A percentile compares a stretch with the other conserved stretches of the same genome.
These are phyloP conservation scores for Hemistola chrysoprasaria DNA, from an alignment of 2,888 invertebrate species.

Conservation along the genomic window DNA sequence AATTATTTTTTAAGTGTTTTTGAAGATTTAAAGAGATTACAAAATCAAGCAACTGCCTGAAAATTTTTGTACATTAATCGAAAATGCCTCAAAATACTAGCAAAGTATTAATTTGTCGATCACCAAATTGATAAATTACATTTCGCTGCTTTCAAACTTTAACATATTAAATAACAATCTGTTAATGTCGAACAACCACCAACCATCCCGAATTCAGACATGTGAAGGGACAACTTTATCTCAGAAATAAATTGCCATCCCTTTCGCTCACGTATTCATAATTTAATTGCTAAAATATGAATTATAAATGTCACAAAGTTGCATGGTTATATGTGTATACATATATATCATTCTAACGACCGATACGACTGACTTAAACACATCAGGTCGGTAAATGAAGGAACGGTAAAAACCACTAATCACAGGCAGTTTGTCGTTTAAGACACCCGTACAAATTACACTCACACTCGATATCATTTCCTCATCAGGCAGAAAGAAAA, in stretches of 20 bases:
- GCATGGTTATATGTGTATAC: neutral
- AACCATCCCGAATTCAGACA: conserved; percentile 14
- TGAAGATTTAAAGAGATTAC: no score
- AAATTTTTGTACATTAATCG: conserved; percentile 6
- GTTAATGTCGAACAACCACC: conserved; percentile 20
- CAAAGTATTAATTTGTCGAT: conserved; percentile 23
- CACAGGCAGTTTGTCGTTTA: conserved; percentile 32
- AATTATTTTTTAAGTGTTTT: no score
- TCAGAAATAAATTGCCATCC: conserved; percentile 18
- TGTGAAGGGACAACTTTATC: conserved; percentile 19
- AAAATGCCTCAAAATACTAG: conserved; percentile 6
- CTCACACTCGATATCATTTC: conserved; percentile 51
- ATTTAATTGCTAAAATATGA: conserved; percentile 11
- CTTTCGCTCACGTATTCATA: conserved; percentile 12
- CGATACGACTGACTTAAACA: conserved; percentile 20
- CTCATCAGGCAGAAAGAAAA: conserved; percentile 52
- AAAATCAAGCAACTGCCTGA: no score
- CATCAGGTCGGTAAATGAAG: conserved; percentile 21
- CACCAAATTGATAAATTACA: conserved; percentile 33
- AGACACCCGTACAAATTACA: conserved; percentile 45
- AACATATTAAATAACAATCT: conserved; percentile 30
- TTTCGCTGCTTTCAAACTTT: conserved; percentile 32
- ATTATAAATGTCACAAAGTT: conserved; percentile 8
- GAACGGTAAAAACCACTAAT: conserved; percentile 30
- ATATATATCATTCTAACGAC: no score